Conservation (phyloP, 35 echinoderm and acorn worm genomes). For the Diadema setosum region DNA sequence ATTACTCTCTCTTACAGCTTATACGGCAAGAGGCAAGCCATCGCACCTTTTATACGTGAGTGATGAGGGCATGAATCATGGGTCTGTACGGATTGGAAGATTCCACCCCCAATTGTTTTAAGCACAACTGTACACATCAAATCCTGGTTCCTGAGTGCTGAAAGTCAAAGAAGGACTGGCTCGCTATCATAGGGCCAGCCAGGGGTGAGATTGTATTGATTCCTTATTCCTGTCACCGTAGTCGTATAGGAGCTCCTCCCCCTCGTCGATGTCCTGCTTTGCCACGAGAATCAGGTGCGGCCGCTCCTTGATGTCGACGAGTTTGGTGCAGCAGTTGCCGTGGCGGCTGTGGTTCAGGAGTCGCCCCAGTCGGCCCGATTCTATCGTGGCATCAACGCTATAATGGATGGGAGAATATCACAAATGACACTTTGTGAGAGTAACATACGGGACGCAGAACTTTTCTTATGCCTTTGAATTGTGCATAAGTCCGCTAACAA, state of each 20-base stretch:
- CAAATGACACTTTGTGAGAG: too few relatives aligned
- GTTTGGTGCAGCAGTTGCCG: slow-evolving; percentile 86
- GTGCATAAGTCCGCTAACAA: too few relatives aligned
- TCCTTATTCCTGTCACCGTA: slow-evolving; percentile 90
- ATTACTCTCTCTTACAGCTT: too few relatives aligned
- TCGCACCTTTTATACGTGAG: too few relatives aligned
- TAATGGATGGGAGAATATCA: background rate
- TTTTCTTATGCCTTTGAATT: too few relatives aligned
- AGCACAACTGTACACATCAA: too few relatives aligned
- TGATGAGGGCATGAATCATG: too few relatives aligned
- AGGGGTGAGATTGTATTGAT: slow-evolving; percentile 68
- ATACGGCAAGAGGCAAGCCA: too few relatives aligned
- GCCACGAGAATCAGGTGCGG: slow-evolving; percentile 86
- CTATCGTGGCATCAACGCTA: slow-evolving; percentile 85
- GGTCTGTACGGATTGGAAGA: too few relatives aligned
- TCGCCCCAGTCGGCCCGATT: slow-evolving; percentile 78
- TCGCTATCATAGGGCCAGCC: slow-evolving; percentile 62
- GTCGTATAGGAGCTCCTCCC: slow-evolving; percentile 86
- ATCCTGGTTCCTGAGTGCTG: too few relatives aligned
- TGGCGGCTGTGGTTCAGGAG: slow-evolving; percentile 91
- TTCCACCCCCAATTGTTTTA: too few relatives aligned
- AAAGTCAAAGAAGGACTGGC: background rate
- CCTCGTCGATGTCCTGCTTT: slow-evolving; percentile 53
- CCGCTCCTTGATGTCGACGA: slow-evolving; percentile 35
- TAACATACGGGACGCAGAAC: too few relatives aligned